Conservation (phyloP, 2,113 vertebrate species). For the Trematocara macrostoma region DNA sequence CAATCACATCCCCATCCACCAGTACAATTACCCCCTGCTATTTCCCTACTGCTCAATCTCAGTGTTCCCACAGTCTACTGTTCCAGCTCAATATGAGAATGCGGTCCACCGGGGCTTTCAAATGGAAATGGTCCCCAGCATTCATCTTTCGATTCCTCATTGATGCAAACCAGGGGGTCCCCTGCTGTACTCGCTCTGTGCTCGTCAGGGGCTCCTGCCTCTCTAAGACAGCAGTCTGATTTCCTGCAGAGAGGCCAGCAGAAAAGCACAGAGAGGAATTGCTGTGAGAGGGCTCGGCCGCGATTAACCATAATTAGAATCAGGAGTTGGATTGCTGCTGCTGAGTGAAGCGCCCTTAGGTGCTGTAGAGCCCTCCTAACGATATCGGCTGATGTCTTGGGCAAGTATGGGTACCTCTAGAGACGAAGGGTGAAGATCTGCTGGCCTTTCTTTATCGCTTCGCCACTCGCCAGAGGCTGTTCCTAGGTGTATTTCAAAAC, state of each 20-base stretch:
- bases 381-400: slow-evolving; percentile 29
- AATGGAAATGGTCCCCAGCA: slow-evolving; percentile 52
- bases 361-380: slow-evolving; percentile 21
- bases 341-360: slow-evolving; percentile 15
- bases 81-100: slow-evolving; percentile 28
- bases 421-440: slow-evolving; percentile 21
- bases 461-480: slow-evolving; percentile 29
- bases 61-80: neutral
- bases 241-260: slow-evolving; percentile 27
- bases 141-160: slow-evolving; percentile 13
- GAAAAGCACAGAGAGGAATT: slow-evolving; percentile 11
- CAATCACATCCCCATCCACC: neutral
- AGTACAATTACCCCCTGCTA: neutral
- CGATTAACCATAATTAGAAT: slow-evolving; percentile 65
- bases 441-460: slow-evolving; percentile 27
- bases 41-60: neutral
- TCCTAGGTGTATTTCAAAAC: slow-evolving; percentile 27
- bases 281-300: slow-evolving; percentile 12
- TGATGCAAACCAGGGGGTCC: slow-evolving; percentile 57
- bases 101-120: slow-evolving; percentile 44
- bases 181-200: neutral
- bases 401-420: slow-evolving; percentile 17
- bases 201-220: slow-evolving; percentile 34
- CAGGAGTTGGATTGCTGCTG: slow-evolving; percentile 30
- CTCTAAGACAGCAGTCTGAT: slow-evolving; percentile 38